phyloP scores from a whole-genome alignment of 2,888 invertebrate species.

The Hyposoter didymator region DNA sequence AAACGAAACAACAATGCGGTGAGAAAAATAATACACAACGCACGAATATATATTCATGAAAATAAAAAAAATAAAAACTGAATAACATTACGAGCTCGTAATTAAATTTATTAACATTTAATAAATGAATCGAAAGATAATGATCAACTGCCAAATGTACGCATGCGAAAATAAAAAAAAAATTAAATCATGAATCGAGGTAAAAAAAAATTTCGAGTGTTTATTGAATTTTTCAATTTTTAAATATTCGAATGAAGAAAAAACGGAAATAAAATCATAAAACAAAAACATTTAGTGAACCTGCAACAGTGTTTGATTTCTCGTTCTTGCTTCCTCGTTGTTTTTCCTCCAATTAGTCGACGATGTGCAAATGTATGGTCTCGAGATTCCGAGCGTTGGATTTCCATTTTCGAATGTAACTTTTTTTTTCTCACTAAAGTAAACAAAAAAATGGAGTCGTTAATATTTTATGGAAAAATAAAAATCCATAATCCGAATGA shows the following conservation, averaged over 20 bases:
- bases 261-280: neutral
- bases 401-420: constrained; percentile 54
- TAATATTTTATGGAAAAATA: constrained; percentile 4
- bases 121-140: neutral
- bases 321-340: constrained; percentile 72
- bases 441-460: constrained; percentile 25
- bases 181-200: neutral
- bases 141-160: neutral
- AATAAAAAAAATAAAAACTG: constrained; percentile 2
- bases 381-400: constrained; percentile 21
- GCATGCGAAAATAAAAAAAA: neutral
- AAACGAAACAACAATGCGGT: constrained; percentile 25
- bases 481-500: neutral
- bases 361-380: constrained; percentile 24
- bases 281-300: constrained; percentile 69
- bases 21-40: neutral
- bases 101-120: constrained; percentile 8
- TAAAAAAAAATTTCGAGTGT: neutral
- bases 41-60: neutral
- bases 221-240: neutral
- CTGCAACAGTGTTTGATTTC: constrained; percentile 79
- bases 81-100: neutral
- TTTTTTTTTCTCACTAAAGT: constrained; percentile 69
- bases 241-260: neutral
- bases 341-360: constrained; percentile 58